A percentile compares a stretch with the other conserved stretches of the same genome.
Evolutionary conservation across 2,797 vertebrate genomes (phyloP).

Genomic region (Danio albolineatus): DNA sequence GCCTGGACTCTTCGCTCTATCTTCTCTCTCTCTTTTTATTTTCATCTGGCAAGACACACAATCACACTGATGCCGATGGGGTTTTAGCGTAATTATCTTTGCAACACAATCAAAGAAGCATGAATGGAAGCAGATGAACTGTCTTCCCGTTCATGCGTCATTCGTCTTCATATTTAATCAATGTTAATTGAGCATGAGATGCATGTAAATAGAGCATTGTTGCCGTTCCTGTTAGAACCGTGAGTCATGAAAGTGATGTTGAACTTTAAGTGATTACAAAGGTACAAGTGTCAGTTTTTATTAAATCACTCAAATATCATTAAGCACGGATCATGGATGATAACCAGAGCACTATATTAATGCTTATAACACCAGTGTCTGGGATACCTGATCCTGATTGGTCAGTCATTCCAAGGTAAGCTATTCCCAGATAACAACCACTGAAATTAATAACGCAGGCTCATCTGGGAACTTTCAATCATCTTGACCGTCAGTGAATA

Average conservation of each 20-base stretch:
- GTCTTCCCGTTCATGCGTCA: neutral
- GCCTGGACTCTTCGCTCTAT: neutral
- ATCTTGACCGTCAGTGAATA: too few species aligned
- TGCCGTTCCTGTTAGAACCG: neutral
- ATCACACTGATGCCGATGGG: neutral
- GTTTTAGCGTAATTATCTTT: conserved; percentile 6
- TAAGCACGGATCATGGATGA: neutral
- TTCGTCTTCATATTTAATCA: neutral
- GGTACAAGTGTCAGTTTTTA: neutral
- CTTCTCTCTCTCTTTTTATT: neutral
- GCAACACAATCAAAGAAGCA: neutral
- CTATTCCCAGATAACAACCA: too few species aligned
- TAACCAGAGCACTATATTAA: neutral
- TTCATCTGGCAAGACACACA: neutral
- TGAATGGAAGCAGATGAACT: neutral
- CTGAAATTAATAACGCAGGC: too few species aligned
- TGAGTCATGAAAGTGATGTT: neutral
- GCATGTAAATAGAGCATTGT: neutral
- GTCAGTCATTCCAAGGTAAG: too few species aligned
- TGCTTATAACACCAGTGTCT: too few species aligned
- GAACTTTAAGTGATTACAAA: conserved; percentile 1
- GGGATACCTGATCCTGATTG: too few species aligned
- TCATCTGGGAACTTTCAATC: too few species aligned
- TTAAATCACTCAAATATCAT: neutral
- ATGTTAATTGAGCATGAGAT: conserved; percentile 1